Evolutionary conservation across 1,140 invertebrate species (phyloP), one percentile per base, ranked within the genome.

Genomic region (Elysia chlorotica): DNA sequence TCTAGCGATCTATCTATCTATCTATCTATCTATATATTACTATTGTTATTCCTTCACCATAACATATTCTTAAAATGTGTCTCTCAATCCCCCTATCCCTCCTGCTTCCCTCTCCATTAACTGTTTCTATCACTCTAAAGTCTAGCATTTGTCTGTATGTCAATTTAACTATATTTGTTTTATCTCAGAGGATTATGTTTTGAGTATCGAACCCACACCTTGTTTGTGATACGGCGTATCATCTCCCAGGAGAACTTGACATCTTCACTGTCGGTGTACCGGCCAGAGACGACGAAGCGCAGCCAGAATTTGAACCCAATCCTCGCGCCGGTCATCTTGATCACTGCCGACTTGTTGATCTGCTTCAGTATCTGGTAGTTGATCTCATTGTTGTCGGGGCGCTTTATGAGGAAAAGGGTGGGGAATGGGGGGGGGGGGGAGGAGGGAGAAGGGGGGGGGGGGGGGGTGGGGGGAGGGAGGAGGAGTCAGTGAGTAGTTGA

Each of bases 241-340:
- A 70, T 70, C 23, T 70, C 67, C 67, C 67, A 70, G 21, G 67
- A 70, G 35, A 59, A 70, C 54, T 59, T 57, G 30, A 70, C 67
- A 25, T 70, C 67, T 31, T 70, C 67, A 0, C 53, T 59, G 33
- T 57, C 56, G 33, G 67, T 70, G 67, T 70, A 70, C 5, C 67
- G 67, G 5, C 67, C 67, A 28, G 67, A 1, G n/a, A 70, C 54
- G 1, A 70, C 67, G 23, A 70, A 70, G 6, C 67, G 36, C 4
- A 70, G 54, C 67, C 67, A 70, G 21, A 70, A 70, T 30, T 70
- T 70, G 67, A 35, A 59, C 1, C 67, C 67, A 14, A 70, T 59
- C 33, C 67, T 70, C 14, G 67, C 67, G 2, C 67, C 67, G 31
- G 67, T 70, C 67, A 70, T 70, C 31, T 70, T 70, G 30, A 70